phyloP scores from a whole-genome alignment of 2,888 invertebrate species.

The Metellina segmentata region DNA sequence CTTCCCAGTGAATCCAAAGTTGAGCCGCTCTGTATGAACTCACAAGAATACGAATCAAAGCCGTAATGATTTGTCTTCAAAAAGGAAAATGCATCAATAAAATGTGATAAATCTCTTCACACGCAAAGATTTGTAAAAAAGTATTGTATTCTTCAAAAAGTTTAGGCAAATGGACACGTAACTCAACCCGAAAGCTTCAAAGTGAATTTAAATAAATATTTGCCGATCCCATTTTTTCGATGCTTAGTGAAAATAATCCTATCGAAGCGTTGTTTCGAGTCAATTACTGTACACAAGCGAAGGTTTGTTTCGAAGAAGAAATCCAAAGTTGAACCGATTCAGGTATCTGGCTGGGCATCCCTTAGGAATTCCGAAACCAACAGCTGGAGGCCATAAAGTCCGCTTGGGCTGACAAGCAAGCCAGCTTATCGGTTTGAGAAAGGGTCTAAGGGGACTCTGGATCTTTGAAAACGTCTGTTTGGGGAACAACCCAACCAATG shows the following conservation, averaged over 20 bases:
- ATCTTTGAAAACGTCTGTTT: conserved; percentile 76
- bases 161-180: no score
- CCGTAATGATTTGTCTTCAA: no score
- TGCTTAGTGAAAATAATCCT: conserved; percentile 1
- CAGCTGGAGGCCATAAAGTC: conserved; percentile 72
- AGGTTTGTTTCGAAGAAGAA: conserved; percentile 57
- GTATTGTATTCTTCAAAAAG: not conserved
- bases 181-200: no score
- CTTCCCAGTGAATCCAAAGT: not conserved
- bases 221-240: not conserved
- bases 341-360: conserved; percentile 55
- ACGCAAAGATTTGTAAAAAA: no score
- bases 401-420: conserved; percentile 55
- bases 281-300: conserved; percentile 20
- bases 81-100: no score
- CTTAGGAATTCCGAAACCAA: conserved; percentile 47
- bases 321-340: conserved; percentile 63
- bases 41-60: no score
- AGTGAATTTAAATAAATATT: conserved; percentile 3
- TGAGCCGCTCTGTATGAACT: no score
- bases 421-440: conserved; percentile 73
- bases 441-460: conserved; percentile 60
- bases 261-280: conserved; percentile 6
- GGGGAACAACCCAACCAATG: conserved; percentile 67
- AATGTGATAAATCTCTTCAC: no score